Evolutionary conservation across 1,140 invertebrate genomes (phyloP).

Genomic region (Orius laevigatus): DNA sequence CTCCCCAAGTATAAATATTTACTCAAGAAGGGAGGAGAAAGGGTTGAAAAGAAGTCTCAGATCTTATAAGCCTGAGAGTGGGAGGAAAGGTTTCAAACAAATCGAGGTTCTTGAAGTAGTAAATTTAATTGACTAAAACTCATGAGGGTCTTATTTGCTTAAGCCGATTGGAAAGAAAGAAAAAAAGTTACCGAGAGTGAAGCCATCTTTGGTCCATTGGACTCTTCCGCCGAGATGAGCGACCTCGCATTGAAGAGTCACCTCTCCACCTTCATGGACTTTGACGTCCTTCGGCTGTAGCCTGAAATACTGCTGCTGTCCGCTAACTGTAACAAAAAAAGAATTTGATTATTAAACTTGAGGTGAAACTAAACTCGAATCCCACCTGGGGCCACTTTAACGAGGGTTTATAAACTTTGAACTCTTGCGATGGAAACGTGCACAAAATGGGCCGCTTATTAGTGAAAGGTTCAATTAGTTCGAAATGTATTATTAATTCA

Average conservation of each 20-base stretch:
- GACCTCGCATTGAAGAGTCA: conserved; percentile 69
- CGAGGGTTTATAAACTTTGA: not conserved
- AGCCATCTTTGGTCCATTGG: conserved; percentile 91
- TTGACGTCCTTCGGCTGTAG: conserved; percentile 56
- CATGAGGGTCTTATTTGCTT: too few relatives aligned
- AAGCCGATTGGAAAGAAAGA: not conserved
- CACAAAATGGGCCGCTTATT: not conserved
- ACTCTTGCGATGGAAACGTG: not conserved
- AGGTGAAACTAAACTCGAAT: not conserved
- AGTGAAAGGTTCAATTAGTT: not conserved
- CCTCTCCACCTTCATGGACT: conserved; percentile 66
- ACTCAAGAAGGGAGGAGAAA: too few relatives aligned
- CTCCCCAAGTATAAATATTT: too few relatives aligned
- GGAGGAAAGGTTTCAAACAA: too few relatives aligned
- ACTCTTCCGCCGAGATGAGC: conserved; percentile 67
- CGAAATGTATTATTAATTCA: not conserved
- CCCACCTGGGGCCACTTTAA: not conserved
- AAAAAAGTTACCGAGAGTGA: conserved; percentile 59
- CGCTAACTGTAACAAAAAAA: conserved; percentile 29
- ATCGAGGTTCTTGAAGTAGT: too few relatives aligned
- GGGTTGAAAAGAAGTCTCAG: too few relatives aligned
- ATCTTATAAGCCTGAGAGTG: too few relatives aligned
- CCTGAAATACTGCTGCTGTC: conserved; percentile 58
- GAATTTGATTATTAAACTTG: not conserved
- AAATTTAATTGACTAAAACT: too few relatives aligned